A percentile compares a stretch with the other conserved stretches of the same genome.
Evolutionary conservation across 2,797 vertebrate genomes (phyloP).

Genomic region (Lagodon rhomboides): DNA sequence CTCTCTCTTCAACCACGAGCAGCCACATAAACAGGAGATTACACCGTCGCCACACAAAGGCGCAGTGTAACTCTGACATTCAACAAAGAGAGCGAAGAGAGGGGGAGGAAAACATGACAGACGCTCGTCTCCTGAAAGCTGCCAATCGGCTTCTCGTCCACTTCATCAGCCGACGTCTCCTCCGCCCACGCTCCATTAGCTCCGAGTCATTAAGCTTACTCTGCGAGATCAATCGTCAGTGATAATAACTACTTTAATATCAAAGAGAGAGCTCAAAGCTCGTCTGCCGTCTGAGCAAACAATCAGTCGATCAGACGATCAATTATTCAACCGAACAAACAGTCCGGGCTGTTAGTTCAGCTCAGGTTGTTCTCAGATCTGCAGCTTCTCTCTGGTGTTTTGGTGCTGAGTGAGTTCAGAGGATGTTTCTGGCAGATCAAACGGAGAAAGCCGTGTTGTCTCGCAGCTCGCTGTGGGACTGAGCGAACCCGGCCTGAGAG

Average conservation of each 20-base stretch:
- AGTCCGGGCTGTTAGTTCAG: conserved; percentile 21
- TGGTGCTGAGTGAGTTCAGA: conserved; percentile 35
- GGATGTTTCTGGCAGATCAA: conserved; percentile 50
- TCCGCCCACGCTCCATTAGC: conserved; percentile 62
- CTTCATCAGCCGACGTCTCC: conserved; percentile 56
- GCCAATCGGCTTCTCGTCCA: conserved; percentile 54
- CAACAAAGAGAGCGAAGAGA: conserved; percentile 34
- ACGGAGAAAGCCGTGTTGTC: conserved; percentile 39
- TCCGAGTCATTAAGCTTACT: conserved; percentile 65
- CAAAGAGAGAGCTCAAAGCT: conserved; percentile 21
- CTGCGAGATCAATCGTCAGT: conserved; percentile 51
- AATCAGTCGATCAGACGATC: conserved; percentile 29
- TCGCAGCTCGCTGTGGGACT: conserved; percentile 46
- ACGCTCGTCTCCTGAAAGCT: conserved; percentile 46
- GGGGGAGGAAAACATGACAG: not conserved
- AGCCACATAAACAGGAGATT: conserved; percentile 20
- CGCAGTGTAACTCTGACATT: conserved; percentile 38
- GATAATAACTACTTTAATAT: conserved; percentile 60
- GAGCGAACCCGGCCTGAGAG: conserved; percentile 40
- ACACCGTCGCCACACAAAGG: conserved; percentile 50
- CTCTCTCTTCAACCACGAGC: conserved; percentile 15
- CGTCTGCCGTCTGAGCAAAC: conserved; percentile 17
- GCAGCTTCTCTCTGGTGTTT: conserved; percentile 19
- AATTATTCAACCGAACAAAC: conserved; percentile 30
- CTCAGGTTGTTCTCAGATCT: conserved; percentile 37